Percentiles rank a stretch among this genome's conserved stretches.
Evolutionary conservation across 2,797 vertebrate genomes (phyloP).

Genomic region (Hippopotamyrus pictus): DNA sequence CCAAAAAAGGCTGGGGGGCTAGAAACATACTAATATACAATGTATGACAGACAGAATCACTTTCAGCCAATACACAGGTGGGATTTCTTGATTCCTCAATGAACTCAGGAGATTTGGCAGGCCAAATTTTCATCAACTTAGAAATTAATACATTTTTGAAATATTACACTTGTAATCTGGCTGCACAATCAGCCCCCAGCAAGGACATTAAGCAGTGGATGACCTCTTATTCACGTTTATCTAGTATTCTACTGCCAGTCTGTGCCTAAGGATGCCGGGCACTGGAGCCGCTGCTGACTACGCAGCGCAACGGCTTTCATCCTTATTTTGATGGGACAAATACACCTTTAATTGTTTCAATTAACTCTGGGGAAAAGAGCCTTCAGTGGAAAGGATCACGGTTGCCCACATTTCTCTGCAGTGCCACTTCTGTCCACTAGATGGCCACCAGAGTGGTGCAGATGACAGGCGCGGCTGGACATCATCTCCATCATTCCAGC

Average conservation of each 20-base stretch:
- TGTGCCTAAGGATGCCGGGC: not conserved
- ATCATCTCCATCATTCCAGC: constrained; percentile 33
- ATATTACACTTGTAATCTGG: not conserved
- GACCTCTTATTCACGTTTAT: not conserved
- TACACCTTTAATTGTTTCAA: not conserved
- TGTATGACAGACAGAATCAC: not conserved
- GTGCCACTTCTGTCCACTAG: constrained; percentile 31
- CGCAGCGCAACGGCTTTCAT: not conserved
- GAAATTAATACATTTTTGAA: not conserved
- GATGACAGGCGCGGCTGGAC: not conserved
- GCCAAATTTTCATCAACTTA: not conserved
- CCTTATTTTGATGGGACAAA: not conserved
- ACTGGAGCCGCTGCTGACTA: not conserved
- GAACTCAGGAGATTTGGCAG: not conserved
- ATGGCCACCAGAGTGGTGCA: not conserved
- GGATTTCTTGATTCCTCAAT: not conserved
- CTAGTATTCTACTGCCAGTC: not conserved
- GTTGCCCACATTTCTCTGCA: not conserved
- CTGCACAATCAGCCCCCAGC: not conserved
- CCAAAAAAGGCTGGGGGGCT: not conserved
- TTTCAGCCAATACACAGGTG: not conserved
- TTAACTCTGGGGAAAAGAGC: not conserved
- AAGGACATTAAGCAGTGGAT: not conserved
- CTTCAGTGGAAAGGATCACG: not conserved
- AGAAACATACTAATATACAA: not conserved